Evolutionary conservation across 1,140 invertebrate genomes (phyloP).

Genomic region (Drosophila pseudoananassae): DNA sequence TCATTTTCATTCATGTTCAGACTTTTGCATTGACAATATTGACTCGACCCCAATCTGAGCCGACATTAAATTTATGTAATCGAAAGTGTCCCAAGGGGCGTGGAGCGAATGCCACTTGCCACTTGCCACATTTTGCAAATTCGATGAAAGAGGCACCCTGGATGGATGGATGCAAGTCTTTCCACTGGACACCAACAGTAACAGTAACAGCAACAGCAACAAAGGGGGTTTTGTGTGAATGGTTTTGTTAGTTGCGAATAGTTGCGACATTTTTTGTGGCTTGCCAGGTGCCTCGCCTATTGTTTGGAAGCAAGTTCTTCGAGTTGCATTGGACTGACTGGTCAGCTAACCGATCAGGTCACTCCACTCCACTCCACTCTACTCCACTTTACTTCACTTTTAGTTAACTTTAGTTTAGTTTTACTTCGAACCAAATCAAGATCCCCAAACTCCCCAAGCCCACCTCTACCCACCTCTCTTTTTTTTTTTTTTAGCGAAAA

Average conservation of each 20-base stretch:
- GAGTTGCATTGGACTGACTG: constrained; percentile 36
- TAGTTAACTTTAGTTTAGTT: constrained; percentile 3
- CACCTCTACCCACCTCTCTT: not conserved
- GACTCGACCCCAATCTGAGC: not conserved
- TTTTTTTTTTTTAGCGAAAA: constrained; percentile 41
- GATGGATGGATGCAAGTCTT: constrained; percentile 3
- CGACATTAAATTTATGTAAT: constrained; percentile 23
- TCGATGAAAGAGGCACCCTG: not conserved
- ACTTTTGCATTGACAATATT: not conserved
- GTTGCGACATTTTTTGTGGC: constrained; percentile 42
- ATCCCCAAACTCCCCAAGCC: not conserved
- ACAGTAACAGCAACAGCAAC: too few relatives aligned
- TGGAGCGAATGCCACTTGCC: constrained; percentile 8
- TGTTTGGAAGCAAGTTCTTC: constrained; percentile 52
- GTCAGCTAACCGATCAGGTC: constrained; percentile 47
- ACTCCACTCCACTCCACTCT: constrained; percentile 24
- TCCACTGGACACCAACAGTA: constrained; percentile 27
- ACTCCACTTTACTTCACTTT: not conserved
- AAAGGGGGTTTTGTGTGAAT: constrained; percentile 5
- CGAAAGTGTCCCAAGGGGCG: constrained; percentile 25
- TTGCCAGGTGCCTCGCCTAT: constrained; percentile 39
- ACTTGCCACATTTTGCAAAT: constrained; percentile 10
- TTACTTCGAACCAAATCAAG: constrained; percentile 7
- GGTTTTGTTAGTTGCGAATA: constrained; percentile 13
- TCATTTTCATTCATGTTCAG: not conserved